A percentile compares a stretch with the other conserved stretches of the same genome.
Evolutionary conservation across 2,113 vertebrate species (phyloP).

Genomic region (Mesitornis unicolor): DNA sequence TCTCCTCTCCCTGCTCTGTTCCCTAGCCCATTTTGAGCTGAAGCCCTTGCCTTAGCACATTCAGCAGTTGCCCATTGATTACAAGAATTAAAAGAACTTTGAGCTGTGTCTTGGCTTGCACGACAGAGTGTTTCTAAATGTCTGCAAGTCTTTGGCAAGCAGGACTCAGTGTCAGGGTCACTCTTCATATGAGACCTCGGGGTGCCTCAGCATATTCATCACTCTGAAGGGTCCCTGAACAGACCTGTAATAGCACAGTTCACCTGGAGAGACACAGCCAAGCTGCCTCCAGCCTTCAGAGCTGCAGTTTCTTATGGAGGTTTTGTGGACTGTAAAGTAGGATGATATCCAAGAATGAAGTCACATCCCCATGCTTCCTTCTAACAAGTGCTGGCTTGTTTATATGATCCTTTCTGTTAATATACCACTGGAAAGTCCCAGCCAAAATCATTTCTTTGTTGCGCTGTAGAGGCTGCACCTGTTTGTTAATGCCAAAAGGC

Average conservation of each 20-base stretch:
- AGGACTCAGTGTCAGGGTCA: not conserved
- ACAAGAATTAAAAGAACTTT: not conserved
- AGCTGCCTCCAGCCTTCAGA: not conserved
- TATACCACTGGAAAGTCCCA: not conserved
- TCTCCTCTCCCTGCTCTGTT: not conserved
- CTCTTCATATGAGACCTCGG: not conserved
- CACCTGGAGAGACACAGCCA: not conserved
- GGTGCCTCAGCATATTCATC: not conserved
- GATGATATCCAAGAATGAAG: not conserved
- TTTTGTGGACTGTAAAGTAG: not conserved
- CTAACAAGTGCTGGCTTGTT: not conserved
- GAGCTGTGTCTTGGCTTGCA: not conserved
- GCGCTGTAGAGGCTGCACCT: not conserved
- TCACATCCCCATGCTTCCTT: not conserved
- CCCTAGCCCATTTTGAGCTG: not conserved
- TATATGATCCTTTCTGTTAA: not conserved
- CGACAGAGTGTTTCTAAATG: not conserved
- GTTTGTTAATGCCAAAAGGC: not conserved
- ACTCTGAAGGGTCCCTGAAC: not conserved
- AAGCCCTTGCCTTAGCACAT: constrained; percentile 31
- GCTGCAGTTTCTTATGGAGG: not conserved
- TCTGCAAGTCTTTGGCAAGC: not conserved
- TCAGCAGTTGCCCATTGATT: constrained; percentile 1
- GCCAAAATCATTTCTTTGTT: not conserved
- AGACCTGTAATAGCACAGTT: not conserved